Conservation (phyloP, 2,888 invertebrate genomes). For the Habrosyne pyritoides region DNA sequence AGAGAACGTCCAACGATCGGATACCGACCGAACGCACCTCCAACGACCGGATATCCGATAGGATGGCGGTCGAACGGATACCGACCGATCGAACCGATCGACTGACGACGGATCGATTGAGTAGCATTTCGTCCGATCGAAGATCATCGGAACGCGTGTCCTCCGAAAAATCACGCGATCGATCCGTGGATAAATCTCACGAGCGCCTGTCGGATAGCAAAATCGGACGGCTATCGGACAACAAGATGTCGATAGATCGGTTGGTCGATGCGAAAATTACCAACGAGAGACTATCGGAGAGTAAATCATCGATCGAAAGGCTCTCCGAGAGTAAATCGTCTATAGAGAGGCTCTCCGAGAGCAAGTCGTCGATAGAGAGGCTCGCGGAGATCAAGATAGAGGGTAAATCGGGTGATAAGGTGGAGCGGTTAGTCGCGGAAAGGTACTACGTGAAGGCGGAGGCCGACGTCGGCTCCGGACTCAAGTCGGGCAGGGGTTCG, state of each 20-base stretch:
- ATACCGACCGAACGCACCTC: slow-evolving; percentile 22
- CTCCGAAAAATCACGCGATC: slow-evolving; percentile 25
- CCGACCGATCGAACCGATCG: slow-evolving; percentile 26
- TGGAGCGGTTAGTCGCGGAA: slow-evolving; percentile 39
- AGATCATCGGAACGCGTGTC: slow-evolving; percentile 36
- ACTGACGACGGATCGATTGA: slow-evolving; percentile 8
- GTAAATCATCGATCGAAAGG: slow-evolving; percentile 42
- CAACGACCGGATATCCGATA: slow-evolving; percentile 26
- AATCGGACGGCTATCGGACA: slow-evolving; percentile 27
- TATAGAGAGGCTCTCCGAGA: slow-evolving; percentile 42
- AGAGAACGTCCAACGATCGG: slow-evolving; percentile 20
- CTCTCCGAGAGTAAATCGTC: slow-evolving; percentile 50
- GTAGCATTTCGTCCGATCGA: slow-evolving; percentile 18
- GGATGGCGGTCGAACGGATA: slow-evolving; percentile 24
- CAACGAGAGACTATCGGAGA: slow-evolving; percentile 33
- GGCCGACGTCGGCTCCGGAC: slow-evolving; percentile 71
- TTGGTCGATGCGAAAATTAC: slow-evolving; percentile 24
- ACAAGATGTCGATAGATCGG: slow-evolving; percentile 29
- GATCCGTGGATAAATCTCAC: slow-evolving; percentile 15
- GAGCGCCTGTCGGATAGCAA: slow-evolving; percentile 6
- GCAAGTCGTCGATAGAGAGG: slow-evolving; percentile 47
- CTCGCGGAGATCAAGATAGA: slow-evolving; percentile 30
- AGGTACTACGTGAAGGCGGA: slow-evolving; percentile 64
- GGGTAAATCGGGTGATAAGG: slow-evolving; percentile 25
- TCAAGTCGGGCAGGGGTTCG: slow-evolving; percentile 61